Evolutionary conservation across 2,888 invertebrate species (phyloP).

Genomic region (Oxytorus armatus): DNA sequence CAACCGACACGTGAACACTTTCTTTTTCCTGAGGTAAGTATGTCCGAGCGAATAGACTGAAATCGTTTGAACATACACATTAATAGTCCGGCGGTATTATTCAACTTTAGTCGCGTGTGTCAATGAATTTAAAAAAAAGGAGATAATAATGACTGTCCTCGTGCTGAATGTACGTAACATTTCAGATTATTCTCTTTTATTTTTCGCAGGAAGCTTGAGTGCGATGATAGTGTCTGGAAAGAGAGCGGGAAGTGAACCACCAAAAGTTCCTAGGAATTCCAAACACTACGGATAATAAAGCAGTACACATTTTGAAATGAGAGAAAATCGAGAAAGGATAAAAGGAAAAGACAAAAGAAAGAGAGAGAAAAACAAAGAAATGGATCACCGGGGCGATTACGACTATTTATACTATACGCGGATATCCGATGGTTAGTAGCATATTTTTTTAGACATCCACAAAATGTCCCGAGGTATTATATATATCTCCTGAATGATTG

Average conservation of each 20-base stretch:
- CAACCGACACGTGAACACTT: slow-evolving; percentile 81
- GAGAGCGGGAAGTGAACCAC: slow-evolving; percentile 73
- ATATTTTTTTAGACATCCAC: slow-evolving; percentile 73
- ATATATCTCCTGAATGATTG: slow-evolving; percentile 41
- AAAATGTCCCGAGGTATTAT: slow-evolving; percentile 51
- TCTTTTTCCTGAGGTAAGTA: slow-evolving; percentile 80
- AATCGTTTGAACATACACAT: background rate
- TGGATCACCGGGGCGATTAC: slow-evolving; percentile 72
- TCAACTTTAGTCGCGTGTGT: too few species aligned
- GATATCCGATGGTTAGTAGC: slow-evolving; percentile 72
- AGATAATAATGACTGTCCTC: slow-evolving; percentile 7
- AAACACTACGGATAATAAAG: slow-evolving; percentile 70
- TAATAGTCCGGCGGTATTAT: too few species aligned
- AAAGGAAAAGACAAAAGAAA: slow-evolving; percentile 25
- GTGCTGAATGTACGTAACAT: background rate
- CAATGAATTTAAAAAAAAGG: too few species aligned
- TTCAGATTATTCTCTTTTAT: slow-evolving; percentile 22
- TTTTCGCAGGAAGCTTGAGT: slow-evolving; percentile 64
- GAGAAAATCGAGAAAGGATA: slow-evolving; percentile 13
- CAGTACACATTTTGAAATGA: slow-evolving; percentile 42
- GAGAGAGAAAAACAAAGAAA: slow-evolving; percentile 71
- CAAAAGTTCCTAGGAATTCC: slow-evolving; percentile 80
- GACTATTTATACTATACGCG: slow-evolving; percentile 80
- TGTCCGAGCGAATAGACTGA: background rate
- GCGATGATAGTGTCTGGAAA: slow-evolving; percentile 72